phyloP scores from a whole-genome alignment of 2,797 vertebrate species.

The Rallus crepitans region DNA sequence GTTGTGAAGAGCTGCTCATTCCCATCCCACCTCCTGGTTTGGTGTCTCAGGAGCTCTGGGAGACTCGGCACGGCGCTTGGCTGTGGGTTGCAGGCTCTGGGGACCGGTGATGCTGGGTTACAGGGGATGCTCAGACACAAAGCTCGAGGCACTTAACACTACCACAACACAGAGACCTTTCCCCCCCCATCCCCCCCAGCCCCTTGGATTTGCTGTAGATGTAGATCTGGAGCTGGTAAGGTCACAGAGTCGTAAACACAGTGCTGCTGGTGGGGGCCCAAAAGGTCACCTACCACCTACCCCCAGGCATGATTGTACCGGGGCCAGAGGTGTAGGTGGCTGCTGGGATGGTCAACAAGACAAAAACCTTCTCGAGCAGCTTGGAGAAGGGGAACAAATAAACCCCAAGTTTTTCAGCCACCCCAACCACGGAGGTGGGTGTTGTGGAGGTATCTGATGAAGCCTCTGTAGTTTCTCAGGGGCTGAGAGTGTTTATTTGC shows the following conservation, averaged over 20 bases:
- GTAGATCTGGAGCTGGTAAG: conserved; percentile 27
- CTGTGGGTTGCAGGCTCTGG: not conserved
- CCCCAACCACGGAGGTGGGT: not conserved
- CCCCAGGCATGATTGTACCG: not conserved
- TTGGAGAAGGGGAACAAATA: not conserved
- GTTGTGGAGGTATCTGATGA: not conserved
- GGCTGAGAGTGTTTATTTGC: not conserved
- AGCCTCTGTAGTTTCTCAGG: not conserved
- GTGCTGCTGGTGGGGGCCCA: not conserved
- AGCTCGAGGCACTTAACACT: rapidly evolving
- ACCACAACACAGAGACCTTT: rapidly evolving
- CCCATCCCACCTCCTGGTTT: rapidly evolving
- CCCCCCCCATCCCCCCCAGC: not conserved
- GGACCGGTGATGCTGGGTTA: rapidly evolving
- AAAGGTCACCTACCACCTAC: conserved; percentile 51
- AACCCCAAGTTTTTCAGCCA: not conserved
- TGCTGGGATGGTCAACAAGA: not conserved
- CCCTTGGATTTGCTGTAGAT: not conserved
- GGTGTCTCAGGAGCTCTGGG: rapidly evolving
- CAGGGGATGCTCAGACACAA: not conserved
- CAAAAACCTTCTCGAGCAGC: not conserved
- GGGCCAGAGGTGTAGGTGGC: not conserved
- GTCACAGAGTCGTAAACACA: not conserved
- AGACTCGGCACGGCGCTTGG: rapidly evolving
- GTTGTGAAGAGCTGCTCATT: rapidly evolving